phyloP scores from a whole-genome alignment of 2,113 vertebrate genomes.

The Leptobrachium ailaonicum region DNA sequence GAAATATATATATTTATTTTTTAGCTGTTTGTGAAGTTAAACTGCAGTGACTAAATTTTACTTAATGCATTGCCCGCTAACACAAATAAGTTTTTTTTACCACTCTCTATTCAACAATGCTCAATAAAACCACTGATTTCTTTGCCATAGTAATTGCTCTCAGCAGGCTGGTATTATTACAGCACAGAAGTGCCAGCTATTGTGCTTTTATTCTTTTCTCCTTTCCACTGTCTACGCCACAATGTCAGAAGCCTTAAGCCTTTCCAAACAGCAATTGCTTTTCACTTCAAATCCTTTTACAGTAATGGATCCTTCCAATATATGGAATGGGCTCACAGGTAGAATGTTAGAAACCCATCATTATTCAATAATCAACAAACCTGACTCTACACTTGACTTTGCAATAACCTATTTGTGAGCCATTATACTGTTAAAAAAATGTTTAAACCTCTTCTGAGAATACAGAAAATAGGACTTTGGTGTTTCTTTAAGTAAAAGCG shows the following conservation, averaged over 20 bases:
- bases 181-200: conserved; percentile 55
- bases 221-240: conserved; percentile 40
- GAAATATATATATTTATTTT: too few species aligned
- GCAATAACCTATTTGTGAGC: conserved; percentile 9
- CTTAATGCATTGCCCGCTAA: conserved; percentile 67
- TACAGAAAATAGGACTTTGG: too few species aligned
- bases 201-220: conserved; percentile 57
- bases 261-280: conserved; percentile 54
- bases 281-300: conserved; percentile 45
- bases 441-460: neutral
- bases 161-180: conserved; percentile 62
- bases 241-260: conserved; percentile 36
- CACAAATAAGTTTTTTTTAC: conserved; percentile 46
- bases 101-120: conserved; percentile 64
- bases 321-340: conserved; percentile 31
- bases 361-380: conserved; percentile 11
- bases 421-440: neutral
- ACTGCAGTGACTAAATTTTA: conserved; percentile 39
- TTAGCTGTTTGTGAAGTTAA: neutral
- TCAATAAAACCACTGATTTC: conserved; percentile 60
- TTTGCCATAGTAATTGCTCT: conserved; percentile 65
- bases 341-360: conserved; percentile 12
- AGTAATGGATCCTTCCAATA: conserved; percentile 36
- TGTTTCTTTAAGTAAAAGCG: too few species aligned
- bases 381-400: neutral